A percentile compares a stretch with the other conserved stretches of the same genome.
Evolutionary conservation across 2,113 vertebrate species (phyloP).

Genomic region (Ammodytes dubius): DNA sequence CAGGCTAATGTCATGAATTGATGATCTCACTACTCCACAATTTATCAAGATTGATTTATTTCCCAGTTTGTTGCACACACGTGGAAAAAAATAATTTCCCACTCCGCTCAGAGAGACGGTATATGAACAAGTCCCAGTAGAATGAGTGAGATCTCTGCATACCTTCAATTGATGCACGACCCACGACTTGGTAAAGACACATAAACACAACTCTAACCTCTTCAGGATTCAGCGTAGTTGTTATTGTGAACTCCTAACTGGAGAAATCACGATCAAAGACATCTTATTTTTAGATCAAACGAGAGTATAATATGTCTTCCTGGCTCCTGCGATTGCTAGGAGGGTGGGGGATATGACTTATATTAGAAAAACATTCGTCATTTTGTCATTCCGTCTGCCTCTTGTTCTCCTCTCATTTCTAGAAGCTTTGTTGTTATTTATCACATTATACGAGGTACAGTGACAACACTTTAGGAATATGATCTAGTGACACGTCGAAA

Average conservation of each 20-base stretch:
- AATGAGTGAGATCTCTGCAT: neutral
- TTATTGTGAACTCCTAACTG: neutral
- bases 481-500: constrained; percentile 38
- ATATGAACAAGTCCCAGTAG: neutral
- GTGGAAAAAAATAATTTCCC: constrained; percentile 28
- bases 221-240: neutral
- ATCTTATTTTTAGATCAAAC: constrained; percentile 1
- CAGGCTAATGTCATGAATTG: constrained; percentile 29
- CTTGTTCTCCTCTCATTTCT: constrained; percentile 1
- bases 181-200: neutral
- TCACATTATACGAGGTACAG: constrained; percentile 54
- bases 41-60: constrained; percentile 58
- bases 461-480: constrained; percentile 56
- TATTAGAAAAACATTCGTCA: neutral
- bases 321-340: neutral
- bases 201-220: constrained; percentile 9
- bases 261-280: neutral
- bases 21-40: constrained; percentile 14
- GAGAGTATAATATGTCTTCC: neutral
- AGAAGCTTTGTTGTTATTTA: constrained; percentile 44
- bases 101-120: constrained; percentile 10
- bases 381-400: neutral
- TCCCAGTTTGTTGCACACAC: constrained; percentile 16
- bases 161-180: neutral
- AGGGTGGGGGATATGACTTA: neutral